These are phyloP conservation scores for Muscidifurax raptorellus DNA, from an alignment of 1,140 invertebrate genomes.

Conservation along the genomic window DNA sequence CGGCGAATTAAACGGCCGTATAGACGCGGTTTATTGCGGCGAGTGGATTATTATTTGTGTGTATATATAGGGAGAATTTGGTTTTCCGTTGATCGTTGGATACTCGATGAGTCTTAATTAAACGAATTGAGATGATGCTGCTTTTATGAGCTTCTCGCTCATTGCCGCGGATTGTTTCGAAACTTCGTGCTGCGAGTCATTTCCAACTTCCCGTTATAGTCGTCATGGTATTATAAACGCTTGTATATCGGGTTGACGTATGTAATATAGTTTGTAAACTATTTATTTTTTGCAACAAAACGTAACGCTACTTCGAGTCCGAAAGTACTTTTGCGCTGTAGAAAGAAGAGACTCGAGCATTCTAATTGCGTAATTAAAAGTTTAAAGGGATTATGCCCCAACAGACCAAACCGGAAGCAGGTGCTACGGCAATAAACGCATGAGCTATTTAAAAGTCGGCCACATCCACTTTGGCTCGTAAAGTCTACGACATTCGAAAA, in stretches of 20 bases:
- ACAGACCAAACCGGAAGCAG: background rate
- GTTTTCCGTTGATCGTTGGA: background rate
- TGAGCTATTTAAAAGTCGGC: background rate
- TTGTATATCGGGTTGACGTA: too few relatives aligned
- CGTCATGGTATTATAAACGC: too few relatives aligned
- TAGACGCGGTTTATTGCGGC: background rate
- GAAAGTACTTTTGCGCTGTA: background rate
- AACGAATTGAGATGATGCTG: background rate
- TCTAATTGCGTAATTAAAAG: conserved; percentile 11
- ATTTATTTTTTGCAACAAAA: background rate
- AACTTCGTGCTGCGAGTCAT: too few relatives aligned
- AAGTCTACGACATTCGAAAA: background rate
- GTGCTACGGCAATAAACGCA: background rate
- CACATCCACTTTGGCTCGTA: too few relatives aligned
- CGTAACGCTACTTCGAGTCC: background rate
- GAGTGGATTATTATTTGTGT: background rate
- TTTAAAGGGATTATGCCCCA: background rate
- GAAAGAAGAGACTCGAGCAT: background rate
- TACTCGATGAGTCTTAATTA: background rate
- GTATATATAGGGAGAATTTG: background rate
- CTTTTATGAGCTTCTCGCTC: background rate
- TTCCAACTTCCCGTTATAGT: too few relatives aligned
- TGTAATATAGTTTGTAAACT: too few relatives aligned
- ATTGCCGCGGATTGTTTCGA: background rate
- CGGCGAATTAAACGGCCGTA: background rate